Percentiles rank a stretch among this genome's conserved stretches.
Conservation (phyloP, 2,797 vertebrate genomes). For the Semotilus atromaculatus region DNA sequence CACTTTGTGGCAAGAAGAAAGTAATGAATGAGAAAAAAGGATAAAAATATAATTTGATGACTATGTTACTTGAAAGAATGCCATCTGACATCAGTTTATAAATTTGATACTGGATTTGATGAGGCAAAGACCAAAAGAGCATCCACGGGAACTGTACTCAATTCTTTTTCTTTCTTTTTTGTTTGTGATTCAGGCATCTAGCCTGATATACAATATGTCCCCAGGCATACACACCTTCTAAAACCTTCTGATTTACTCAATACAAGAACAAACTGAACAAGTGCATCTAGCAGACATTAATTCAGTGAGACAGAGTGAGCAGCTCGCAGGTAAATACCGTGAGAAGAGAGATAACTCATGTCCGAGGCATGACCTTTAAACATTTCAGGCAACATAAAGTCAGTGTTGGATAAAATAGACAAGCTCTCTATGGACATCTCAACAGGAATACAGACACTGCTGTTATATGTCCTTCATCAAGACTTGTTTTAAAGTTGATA, state of each 20-base stretch:
- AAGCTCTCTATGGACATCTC: slow-evolving; percentile 18
- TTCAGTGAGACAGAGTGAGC: background rate
- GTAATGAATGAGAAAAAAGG: slow-evolving; percentile 48
- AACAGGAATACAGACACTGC: background rate
- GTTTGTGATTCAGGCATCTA: background rate
- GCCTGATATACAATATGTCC: background rate
- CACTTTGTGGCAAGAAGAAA: slow-evolving; percentile 38
- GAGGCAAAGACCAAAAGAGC: slow-evolving; percentile 1
- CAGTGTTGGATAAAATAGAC: slow-evolving; percentile 33
- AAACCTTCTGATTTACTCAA: slow-evolving; percentile 13
- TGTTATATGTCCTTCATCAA: background rate
- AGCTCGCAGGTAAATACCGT: slow-evolving; percentile 31
- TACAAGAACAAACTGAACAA: background rate
- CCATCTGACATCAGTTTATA: slow-evolving; percentile 18
- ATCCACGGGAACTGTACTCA: background rate
- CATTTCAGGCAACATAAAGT: slow-evolving; percentile 21
- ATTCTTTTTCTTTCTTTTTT: background rate
- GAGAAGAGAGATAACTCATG: slow-evolving; percentile 31
- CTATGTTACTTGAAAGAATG: slow-evolving; percentile 1
- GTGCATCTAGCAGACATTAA: slow-evolving; percentile 27
- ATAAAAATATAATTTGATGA: background rate
- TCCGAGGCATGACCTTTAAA: slow-evolving; percentile 49
- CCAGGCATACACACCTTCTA: slow-evolving; percentile 20
- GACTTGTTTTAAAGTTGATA: background rate
- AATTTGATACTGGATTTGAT: slow-evolving; percentile 1